Percentiles rank a stretch among this genome's conserved stretches.
Evolutionary conservation across 2,113 vertebrate genomes (phyloP).

Genomic region (Anthoscopus minutus): DNA sequence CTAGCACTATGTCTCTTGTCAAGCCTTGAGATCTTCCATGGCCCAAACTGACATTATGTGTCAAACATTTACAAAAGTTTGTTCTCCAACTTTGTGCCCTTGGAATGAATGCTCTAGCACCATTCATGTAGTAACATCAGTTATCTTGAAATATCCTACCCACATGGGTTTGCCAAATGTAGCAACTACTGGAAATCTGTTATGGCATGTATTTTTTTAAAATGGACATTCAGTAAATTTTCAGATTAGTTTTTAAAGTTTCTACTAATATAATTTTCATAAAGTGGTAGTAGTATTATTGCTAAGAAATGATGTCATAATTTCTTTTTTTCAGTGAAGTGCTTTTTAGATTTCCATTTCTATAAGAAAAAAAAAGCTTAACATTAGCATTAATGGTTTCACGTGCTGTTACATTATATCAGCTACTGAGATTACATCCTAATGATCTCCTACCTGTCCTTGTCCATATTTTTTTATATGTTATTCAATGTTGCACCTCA

Average conservation of each 20-base stretch:
- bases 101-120: neutral
- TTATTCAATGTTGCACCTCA: neutral
- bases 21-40: neutral
- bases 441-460: neutral
- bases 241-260: neutral
- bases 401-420: neutral
- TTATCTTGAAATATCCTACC: neutral
- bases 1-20: conserved; percentile 8
- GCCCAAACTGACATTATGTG: conserved; percentile 19
- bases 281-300: neutral
- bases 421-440: neutral
- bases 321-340: neutral
- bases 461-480: neutral
- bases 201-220: neutral
- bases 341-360: neutral
- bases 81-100: neutral
- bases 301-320: neutral
- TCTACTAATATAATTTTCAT: neutral
- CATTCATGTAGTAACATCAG: neutral
- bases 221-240: neutral
- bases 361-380: neutral
- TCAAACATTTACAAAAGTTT: conserved; percentile 31
- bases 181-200: neutral
- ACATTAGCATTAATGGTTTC: neutral
- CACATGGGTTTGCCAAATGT: neutral